Conservation (phyloP, 2,797 vertebrate species). For the Pangasius sanitwongsei region DNA sequence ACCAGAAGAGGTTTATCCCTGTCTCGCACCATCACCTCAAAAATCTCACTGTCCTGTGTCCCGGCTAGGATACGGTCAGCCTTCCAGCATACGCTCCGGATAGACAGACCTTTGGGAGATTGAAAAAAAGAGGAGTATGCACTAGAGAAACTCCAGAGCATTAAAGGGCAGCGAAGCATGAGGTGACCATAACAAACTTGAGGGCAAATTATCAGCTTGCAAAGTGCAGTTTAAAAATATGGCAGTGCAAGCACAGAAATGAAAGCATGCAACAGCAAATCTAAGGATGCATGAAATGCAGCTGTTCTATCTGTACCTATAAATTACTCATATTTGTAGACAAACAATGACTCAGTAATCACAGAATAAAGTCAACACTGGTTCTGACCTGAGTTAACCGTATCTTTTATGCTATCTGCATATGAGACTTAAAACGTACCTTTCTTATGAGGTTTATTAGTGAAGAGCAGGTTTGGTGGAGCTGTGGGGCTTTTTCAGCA, state of each 20-base stretch:
- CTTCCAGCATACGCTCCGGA: constrained; percentile 96
- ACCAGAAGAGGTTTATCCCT: constrained; percentile 91
- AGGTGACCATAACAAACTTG: background rate
- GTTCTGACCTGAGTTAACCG: background rate
- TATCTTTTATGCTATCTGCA: background rate
- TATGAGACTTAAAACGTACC: background rate
- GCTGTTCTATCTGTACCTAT: background rate
- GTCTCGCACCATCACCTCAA: constrained; percentile 94
- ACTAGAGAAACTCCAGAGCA: background rate
- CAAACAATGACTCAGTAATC: background rate
- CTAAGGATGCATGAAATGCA: background rate
- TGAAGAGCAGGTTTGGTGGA: background rate
- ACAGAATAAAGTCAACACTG: background rate
- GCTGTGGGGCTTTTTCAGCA: background rate
- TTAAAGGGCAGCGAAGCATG: background rate
- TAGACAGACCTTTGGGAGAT: constrained; percentile 80
- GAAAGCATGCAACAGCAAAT: background rate
- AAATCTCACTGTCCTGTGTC: constrained; percentile 97
- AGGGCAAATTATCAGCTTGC: background rate
- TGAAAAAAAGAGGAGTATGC: background rate
- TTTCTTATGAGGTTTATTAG: background rate
- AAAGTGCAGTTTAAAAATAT: background rate
- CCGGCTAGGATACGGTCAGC: constrained; percentile 90
- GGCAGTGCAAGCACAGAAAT: background rate
- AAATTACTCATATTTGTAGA: too few relatives aligned